These are phyloP conservation scores for Maniola hyperantus DNA, from an alignment of 2,888 invertebrate genomes.

Conservation along the genomic window DNA sequence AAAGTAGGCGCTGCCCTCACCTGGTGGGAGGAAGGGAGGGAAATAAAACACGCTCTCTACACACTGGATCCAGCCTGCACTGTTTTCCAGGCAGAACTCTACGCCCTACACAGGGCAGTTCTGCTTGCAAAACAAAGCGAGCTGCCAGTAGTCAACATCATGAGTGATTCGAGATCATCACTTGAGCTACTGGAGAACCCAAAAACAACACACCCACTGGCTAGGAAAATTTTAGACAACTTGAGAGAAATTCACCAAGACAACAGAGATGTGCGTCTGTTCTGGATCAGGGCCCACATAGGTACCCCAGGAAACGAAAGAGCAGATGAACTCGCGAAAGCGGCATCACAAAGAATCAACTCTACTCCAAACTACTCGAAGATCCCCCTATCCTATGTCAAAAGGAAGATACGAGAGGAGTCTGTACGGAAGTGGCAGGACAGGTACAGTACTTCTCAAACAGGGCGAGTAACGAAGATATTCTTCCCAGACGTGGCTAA, in stretches of 20 bases:
- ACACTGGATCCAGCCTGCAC: background rate
- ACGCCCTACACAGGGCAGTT: too few relatives aligned
- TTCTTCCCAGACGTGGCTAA: slow-evolving; percentile 20
- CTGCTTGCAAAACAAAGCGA: too few relatives aligned
- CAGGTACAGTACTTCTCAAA: slow-evolving; percentile 21
- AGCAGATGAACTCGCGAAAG: slow-evolving; percentile 10
- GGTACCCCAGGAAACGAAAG: slow-evolving; percentile 2
- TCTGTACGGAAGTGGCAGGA: slow-evolving; percentile 24
- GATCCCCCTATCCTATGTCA: slow-evolving; percentile 23
- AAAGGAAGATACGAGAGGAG: slow-evolving; percentile 28
- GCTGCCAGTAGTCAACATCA: too few relatives aligned
- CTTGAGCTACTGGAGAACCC: too few relatives aligned
- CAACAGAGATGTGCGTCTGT: too few relatives aligned
- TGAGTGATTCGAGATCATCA: too few relatives aligned
- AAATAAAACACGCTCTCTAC: slow-evolving; percentile 18
- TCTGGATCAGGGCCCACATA: too few relatives aligned
- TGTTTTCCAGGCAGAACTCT: too few relatives aligned
- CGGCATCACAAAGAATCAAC: background rate
- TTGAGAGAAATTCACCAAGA: too few relatives aligned
- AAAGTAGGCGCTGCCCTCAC: slow-evolving; percentile 35
- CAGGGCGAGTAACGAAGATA: slow-evolving; percentile 14
- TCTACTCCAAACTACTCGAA: slow-evolving; percentile 1
- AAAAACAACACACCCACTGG: too few relatives aligned
- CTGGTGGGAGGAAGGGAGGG: slow-evolving; percentile 29
- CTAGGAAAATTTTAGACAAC: too few relatives aligned